Evolutionary conservation across 2,888 invertebrate species (phyloP), one percentile per base, ranked within the genome.

Genomic region (Nemotelus nigrinus): DNA sequence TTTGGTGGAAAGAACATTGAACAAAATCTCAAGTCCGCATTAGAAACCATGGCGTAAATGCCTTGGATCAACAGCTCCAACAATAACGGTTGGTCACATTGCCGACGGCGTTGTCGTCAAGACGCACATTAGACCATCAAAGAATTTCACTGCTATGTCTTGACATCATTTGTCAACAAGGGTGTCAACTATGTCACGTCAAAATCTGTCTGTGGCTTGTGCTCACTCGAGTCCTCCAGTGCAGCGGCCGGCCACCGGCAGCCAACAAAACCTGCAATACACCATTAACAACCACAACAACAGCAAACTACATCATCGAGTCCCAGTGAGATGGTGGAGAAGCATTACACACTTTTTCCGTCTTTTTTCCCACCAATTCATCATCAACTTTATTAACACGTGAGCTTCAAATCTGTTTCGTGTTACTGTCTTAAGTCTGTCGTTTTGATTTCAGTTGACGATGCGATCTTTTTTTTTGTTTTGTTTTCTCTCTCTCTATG

Each of bases 131-230:
- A 76, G 63, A 60, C 67, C 57, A 64, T 71, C 79, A 79, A 79
- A 79, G 76, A 75, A 71, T 77, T 79, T 78, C 76, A 47, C 76
- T 77, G 70, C 71, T 60, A 43, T 65, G 50, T 79, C 79, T 79
- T 79, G 79, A 78, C 79, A 79, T 79, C 79, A 78, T 79, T 78
- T 79, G 78, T 79, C 79, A 79, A 77, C 76, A 77, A 71, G 79
- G 79, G 79, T 79, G 79, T 79, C 79, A 79, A 77, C 79, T 76
- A 57, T 74, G 76, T 79, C 78, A 79, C 77, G 78, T 78, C 70
- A 65, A 77, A 74, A 25, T 25, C 25, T 77, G 75, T 76, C 64
- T 25, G 63, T 76, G 55, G 50, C 55, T 70, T 70, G 70, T 41
- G 55, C 55, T 70, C 55, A 47, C n/a, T 3, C 25, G 5, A 3